A percentile compares a stretch with the other conserved stretches of the same genome.
phyloP scores from a whole-genome alignment of 2,797 vertebrate genomes.

The Cuniculus paca region DNA sequence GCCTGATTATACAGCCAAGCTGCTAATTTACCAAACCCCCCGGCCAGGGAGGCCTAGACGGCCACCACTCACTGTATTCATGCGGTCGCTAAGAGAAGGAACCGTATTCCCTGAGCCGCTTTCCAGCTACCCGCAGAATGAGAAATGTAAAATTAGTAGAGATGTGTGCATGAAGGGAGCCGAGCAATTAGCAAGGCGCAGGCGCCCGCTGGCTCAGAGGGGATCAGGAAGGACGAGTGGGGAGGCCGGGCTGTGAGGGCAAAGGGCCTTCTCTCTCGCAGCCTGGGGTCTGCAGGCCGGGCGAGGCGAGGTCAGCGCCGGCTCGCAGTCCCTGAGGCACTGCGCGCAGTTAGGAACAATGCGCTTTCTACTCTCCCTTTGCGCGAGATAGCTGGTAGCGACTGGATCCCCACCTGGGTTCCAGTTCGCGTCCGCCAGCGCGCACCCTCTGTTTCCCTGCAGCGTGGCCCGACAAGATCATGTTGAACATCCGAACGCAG shows the following conservation, averaged over 20 bases:
- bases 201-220: conserved; percentile 88
- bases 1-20: conserved; percentile 96
- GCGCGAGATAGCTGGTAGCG: conserved; percentile 80
- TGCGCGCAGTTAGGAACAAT: conserved; percentile 86
- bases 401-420: conserved; percentile 79
- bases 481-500: conserved; percentile 21
- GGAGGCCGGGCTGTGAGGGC: conserved; percentile 86
- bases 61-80: conserved; percentile 92
- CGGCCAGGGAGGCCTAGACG: conserved; percentile 90
- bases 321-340: conserved; percentile 29
- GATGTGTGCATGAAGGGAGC: conserved; percentile 96
- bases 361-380: conserved; percentile 85
- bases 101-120: conserved; percentile 94
- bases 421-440: conserved; percentile 1
- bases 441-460: conserved; percentile 13
- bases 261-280: conserved; percentile 76
- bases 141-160: conserved; percentile 99
- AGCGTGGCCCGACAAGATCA: conserved; percentile 44
- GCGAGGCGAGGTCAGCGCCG: conserved; percentile 21
- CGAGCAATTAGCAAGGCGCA: conserved; percentile 94
- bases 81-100: conserved; percentile 92
- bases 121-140: conserved; percentile 95
- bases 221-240: conserved; percentile 88
- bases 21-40: conserved; percentile 93
- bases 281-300: conserved; percentile 47